Base-by-base conservation (phyloP, 2,888 invertebrate species). In the Priocnemis perturbator region DNA sequence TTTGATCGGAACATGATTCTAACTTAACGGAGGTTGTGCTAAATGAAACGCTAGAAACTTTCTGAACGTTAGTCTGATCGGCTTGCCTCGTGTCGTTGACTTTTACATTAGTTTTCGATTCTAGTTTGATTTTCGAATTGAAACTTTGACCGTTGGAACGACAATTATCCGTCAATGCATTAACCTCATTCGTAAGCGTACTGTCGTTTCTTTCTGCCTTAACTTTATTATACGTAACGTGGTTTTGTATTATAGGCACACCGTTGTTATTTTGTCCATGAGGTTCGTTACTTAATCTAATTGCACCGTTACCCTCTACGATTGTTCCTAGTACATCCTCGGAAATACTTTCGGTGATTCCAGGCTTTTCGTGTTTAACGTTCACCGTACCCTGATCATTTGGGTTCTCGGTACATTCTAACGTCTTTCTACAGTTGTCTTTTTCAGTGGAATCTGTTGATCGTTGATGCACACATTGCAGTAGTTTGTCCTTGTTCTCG, bases 191-290 rank as follows among this genome's bases (percentile, higher is more conserved):
- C 52, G 66, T 71, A 68, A 73, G 56, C 63, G 69, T 69, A 70
- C 56, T 74, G 65, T 81, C 79, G 57, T 72, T 67, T 73, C 73
- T 82, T 56, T 83, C 83, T n/a, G 81, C 69, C 66, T 83, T 85
- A 67, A 80, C 71, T 64, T 82, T 82, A 84, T 73, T 77, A 78
- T 80, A 85, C 72, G 81, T 81, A 77, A 87, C 79, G 73, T 87
- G 85, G 83, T 87, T 87, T 79, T 84, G 82, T 77, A 85, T 82
- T 82, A 87, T 83, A 85, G 87, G 85, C 85, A 87, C 87, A 83
- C 84, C 81, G 75, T 84, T 85, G 79, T 80, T 85, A 83, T 82
- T 86, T 69, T 85, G 85, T 83, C 81, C 81, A 60, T 75, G 78
- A 74, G 78, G 74, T 76, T 86, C 83, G 23, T 79, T 80, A 17